These are phyloP conservation scores for Amazona vittata DNA, from an alignment of 2,113 vertebrate genomes.

Conservation along the genomic window DNA sequence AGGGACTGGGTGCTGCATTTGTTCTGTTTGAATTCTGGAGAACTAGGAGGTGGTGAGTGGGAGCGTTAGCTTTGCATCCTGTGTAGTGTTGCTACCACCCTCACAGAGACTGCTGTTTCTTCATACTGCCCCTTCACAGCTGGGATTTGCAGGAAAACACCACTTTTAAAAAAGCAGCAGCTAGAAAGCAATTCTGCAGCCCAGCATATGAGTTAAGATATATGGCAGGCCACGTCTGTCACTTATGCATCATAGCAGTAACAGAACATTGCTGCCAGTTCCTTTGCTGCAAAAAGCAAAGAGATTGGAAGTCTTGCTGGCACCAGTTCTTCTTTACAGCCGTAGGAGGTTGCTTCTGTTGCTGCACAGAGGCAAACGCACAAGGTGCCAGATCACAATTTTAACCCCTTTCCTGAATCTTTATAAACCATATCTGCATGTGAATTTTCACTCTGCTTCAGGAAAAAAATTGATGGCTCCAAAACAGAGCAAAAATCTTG, in stretches of 20 bases:
- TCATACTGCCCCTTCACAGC: background rate
- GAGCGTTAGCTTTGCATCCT: background rate
- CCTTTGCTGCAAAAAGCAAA: background rate
- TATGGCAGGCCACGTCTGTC: background rate
- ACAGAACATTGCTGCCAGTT: background rate
- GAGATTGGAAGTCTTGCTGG: background rate
- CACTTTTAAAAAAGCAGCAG: background rate
- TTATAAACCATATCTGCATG: background rate
- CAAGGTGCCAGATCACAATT: background rate
- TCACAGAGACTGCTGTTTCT: background rate
- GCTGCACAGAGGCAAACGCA: background rate
- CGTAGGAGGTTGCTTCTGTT: background rate
- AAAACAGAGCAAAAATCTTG: background rate
- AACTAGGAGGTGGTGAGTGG: background rate
- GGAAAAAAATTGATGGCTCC: background rate
- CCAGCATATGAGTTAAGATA: background rate
- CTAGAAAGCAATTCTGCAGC: background rate
- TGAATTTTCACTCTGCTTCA: background rate
- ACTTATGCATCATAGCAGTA: background rate
- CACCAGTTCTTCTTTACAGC: background rate
- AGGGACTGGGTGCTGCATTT: background rate
- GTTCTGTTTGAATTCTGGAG: background rate
- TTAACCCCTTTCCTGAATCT: background rate
- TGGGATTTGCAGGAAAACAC: background rate
- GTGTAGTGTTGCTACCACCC: background rate